A percentile compares a stretch with the other conserved stretches of the same genome.
phyloP scores from a whole-genome alignment of 2,797 vertebrate species.

The Parauchenoglanis punctatus region DNA sequence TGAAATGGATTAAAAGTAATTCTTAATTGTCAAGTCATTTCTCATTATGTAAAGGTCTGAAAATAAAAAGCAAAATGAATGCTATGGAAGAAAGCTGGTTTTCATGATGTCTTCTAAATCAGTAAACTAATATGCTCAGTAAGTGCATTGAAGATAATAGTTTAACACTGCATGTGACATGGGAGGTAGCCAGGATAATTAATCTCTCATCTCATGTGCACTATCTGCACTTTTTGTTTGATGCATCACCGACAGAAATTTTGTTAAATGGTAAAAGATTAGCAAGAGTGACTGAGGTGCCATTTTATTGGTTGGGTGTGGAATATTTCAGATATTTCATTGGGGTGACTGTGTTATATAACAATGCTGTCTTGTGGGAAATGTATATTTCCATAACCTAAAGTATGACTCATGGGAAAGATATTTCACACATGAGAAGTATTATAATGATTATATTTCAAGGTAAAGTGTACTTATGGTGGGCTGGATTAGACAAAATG shows the following conservation, averaged over 20 bases:
- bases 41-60: slow-evolving; percentile 39
- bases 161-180: slow-evolving; percentile 54
- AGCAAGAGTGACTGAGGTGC: background rate
- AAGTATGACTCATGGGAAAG: background rate
- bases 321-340: background rate
- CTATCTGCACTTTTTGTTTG: background rate
- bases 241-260: slow-evolving; percentile 37
- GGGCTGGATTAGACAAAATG: background rate
- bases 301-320: background rate
- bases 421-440: background rate
- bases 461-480: background rate
- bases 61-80: slow-evolving; percentile 53
- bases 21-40: slow-evolving; percentile 16
- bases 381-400: background rate
- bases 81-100: slow-evolving; percentile 56
- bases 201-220: slow-evolving; percentile 12
- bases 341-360: background rate
- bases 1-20: slow-evolving; percentile 28
- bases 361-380: background rate
- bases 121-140: slow-evolving; percentile 3
- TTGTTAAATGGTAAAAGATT: background rate
- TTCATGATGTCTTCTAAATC: slow-evolving; percentile 47
- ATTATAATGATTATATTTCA: background rate
- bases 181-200: slow-evolving; percentile 21
- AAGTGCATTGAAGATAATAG: slow-evolving; percentile 47